Evolutionary conservation across 1,140 invertebrate genomes (phyloP).

Genomic region (Tribolium madens): DNA sequence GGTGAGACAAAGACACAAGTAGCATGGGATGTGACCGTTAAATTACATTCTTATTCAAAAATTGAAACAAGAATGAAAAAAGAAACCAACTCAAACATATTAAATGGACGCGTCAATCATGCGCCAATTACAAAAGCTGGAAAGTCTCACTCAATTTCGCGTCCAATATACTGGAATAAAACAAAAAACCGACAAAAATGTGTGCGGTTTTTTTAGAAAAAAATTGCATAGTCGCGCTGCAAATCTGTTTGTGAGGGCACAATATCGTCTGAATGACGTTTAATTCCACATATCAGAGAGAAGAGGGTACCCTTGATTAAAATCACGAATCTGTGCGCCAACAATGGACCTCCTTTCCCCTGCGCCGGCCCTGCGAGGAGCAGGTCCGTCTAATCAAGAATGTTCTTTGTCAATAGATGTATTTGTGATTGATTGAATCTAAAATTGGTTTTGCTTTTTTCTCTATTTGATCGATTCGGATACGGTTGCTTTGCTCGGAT

Average conservation of each 20-base stretch:
- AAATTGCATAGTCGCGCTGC: constrained; percentile 50
- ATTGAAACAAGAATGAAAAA: constrained; percentile 41
- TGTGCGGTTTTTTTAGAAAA: constrained; percentile 6
- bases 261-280: constrained; percentile 60
- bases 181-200: constrained; percentile 39
- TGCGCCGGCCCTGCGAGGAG: constrained; percentile 49
- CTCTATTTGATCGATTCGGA: constrained; percentile 36
- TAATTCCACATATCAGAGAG: constrained; percentile 59
- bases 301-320: constrained; percentile 58
- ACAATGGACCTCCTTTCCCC: constrained; percentile 56
- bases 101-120: constrained; percentile 50
- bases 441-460: constrained; percentile 56
- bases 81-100: constrained; percentile 42
- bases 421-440: constrained; percentile 60
- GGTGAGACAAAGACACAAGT: constrained; percentile 39
- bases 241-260: constrained; percentile 59
- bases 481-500: constrained; percentile 35
- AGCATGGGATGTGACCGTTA: constrained; percentile 40
- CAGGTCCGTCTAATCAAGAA: constrained; percentile 58
- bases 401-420: constrained; percentile 58
- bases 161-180: constrained; percentile 38
- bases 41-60: constrained; percentile 39
- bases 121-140: constrained; percentile 47
- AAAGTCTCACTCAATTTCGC: constrained; percentile 42
- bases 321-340: constrained; percentile 54